Percentiles rank a stretch among this genome's conserved stretches.
phyloP scores from a whole-genome alignment of 1,140 invertebrate genomes.

The Drosophila prosaltans region DNA sequence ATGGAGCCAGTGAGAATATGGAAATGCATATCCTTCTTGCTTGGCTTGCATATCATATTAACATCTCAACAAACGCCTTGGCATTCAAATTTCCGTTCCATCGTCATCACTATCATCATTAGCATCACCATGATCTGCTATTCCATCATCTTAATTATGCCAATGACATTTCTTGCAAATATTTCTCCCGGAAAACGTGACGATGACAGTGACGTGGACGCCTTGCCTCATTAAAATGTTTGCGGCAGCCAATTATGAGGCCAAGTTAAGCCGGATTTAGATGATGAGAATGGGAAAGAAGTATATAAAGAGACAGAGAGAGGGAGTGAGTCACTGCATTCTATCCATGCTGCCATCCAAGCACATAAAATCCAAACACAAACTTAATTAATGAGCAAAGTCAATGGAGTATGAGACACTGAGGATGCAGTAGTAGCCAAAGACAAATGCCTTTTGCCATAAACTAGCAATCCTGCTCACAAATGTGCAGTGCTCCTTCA shows the following conservation, averaged over 20 bases:
- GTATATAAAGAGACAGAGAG: neutral
- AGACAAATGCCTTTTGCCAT: slow-evolving; percentile 16
- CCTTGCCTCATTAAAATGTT: slow-evolving; percentile 71
- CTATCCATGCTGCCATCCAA: slow-evolving; percentile 28
- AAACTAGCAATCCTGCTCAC: neutral
- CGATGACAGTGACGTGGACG: slow-evolving; percentile 50
- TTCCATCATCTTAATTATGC: slow-evolving; percentile 63
- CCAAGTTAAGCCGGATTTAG: slow-evolving; percentile 34
- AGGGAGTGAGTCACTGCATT: slow-evolving; percentile 16
- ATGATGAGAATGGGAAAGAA: slow-evolving; percentile 13
- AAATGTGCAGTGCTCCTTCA: neutral
- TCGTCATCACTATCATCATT: neutral
- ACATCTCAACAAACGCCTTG: slow-evolving; percentile 57
- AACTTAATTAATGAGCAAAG: slow-evolving; percentile 59
- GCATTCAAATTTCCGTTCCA: slow-evolving; percentile 72
- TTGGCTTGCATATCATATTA: slow-evolving; percentile 59
- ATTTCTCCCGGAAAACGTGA: slow-evolving; percentile 65
- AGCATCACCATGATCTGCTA: neutral
- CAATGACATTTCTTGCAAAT: slow-evolving; percentile 68
- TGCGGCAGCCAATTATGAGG: slow-evolving; percentile 67
- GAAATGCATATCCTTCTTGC: slow-evolving; percentile 40
- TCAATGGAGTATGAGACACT: slow-evolving; percentile 23
- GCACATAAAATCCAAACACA: slow-evolving; percentile 20
- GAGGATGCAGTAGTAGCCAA: neutral
- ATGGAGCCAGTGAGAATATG: slow-evolving; percentile 31